Base-by-base conservation (phyloP, 1,140 invertebrate species). In the Pseudomyrmex concolor region DNA sequence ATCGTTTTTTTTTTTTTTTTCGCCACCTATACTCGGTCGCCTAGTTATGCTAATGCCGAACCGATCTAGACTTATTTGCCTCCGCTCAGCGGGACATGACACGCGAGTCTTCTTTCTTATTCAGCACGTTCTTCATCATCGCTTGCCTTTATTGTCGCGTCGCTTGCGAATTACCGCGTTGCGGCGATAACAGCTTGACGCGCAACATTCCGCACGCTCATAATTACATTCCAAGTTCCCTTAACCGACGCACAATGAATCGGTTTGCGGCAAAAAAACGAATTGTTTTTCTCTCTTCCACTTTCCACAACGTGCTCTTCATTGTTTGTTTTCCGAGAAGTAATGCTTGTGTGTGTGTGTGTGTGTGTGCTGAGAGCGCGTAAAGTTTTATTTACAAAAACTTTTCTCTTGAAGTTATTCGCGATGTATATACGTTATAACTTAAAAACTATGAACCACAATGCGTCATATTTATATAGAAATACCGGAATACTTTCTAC, bases 11-110 rank as follows among this genome's bases (percentile, higher is more conserved):
- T 15, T 17, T 51, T 51, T 50, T 50, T 50, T 10, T 13, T 10
- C 50, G 12, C 17, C 68, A 43, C 72, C 54, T 19, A 77, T 34
- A 89, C 77, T 78, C 59, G 85, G 76, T 90, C 63, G 83, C 89
- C 89, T 86, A 90, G 89, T 90, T 90, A 90, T 90, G 85, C 89
- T 90, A 86, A 90, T 86, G 50, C 60, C 19, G 10, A 54, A 34
- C 54, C 34, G 66, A 83, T 63, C 64, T 55, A 76, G 86, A 88
- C 81, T 86, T 88, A 88, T 88, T 81, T 86, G 84, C 86, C 80
- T 89, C 59, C 68, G 70, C 87, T 74, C 86, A 89, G 86, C 84
- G 59, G 87, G 87, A 88, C 84, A 80, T 86, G 80, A 50, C 87
- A 88, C 84, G 86, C 86, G 86, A 88, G 85, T 68, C 86, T 17